Evolutionary conservation across 2,888 invertebrate genomes (phyloP).

Genomic region (Syrista parreyssii): DNA sequence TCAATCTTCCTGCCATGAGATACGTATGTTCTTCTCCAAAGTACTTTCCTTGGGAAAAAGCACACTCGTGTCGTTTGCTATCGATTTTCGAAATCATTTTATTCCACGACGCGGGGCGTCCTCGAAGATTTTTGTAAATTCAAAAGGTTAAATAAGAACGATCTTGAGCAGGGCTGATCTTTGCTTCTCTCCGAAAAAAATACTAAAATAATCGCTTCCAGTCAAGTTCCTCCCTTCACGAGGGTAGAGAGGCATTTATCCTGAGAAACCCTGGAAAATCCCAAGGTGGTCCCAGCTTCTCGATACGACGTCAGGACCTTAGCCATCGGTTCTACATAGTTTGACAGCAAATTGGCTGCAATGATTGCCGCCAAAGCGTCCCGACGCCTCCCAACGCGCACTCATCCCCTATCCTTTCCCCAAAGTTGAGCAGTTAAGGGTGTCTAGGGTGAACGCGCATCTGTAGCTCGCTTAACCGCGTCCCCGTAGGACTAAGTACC

Average conservation of each 20-base stretch:
- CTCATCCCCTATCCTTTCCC: background rate
- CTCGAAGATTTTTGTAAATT: too few species aligned
- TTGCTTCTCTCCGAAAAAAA: background rate
- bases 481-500: background rate
- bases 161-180: background rate
- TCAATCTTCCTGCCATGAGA: too few species aligned
- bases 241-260: background rate
- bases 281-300: background rate
- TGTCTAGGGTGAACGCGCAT: background rate
- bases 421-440: background rate
- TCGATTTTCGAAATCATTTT: too few species aligned
- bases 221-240: background rate
- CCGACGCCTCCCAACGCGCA: background rate
- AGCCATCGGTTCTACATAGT: background rate
- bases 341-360: constrained; percentile 3
- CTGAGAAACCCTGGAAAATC: background rate
- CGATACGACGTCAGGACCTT: background rate
- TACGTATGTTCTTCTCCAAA: too few species aligned
- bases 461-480: background rate
- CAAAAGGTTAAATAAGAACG: background rate
- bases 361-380: background rate
- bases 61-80: too few species aligned
- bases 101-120: too few species aligned
- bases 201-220: background rate
- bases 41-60: too few species aligned